These are phyloP conservation scores for Alcedo atthis DNA, from an alignment of 2,797 vertebrate genomes.

Conservation along the genomic window DNA sequence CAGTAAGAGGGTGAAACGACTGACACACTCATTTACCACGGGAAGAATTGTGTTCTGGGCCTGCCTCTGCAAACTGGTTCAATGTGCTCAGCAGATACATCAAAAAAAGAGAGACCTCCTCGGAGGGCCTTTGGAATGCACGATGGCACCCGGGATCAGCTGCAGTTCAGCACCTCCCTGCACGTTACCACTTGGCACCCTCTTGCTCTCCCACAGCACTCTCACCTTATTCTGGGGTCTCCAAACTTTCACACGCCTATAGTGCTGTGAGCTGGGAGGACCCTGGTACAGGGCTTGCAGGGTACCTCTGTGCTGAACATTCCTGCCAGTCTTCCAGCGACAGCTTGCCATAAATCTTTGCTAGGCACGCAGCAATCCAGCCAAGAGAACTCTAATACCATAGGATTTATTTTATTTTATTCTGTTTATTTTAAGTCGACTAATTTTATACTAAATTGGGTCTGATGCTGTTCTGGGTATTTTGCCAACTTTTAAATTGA, in stretches of 20 bases:
- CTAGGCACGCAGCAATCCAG: neutral
- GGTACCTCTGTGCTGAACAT: neutral
- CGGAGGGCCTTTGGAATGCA: neutral
- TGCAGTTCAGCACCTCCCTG: neutral
- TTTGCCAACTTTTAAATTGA: constrained; percentile 8
- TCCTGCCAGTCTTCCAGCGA: neutral
- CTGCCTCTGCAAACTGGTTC: neutral
- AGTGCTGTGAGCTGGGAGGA: rapidly evolving
- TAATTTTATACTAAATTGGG: constrained; percentile 43
- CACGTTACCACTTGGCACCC: neutral
- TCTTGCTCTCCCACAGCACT: neutral
- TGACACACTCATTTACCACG: constrained; percentile 30
- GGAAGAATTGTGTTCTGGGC: neutral
- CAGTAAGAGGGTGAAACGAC: neutral
- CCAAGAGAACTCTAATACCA: constrained; percentile 15
- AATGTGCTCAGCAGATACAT: neutral
- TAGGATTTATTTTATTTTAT: constrained; percentile 55
- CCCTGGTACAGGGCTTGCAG: neutral
- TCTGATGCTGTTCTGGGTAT: constrained; percentile 27
- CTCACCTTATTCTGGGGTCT: neutral
- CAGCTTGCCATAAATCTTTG: neutral
- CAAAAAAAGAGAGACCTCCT: neutral
- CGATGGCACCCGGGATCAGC: neutral
- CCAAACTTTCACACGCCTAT: rapidly evolving
- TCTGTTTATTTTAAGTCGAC: constrained; percentile 33